These are phyloP conservation scores for Larimichthys polyactis DNA, from an alignment of 2,113 vertebrate species.

Conservation along the genomic window DNA sequence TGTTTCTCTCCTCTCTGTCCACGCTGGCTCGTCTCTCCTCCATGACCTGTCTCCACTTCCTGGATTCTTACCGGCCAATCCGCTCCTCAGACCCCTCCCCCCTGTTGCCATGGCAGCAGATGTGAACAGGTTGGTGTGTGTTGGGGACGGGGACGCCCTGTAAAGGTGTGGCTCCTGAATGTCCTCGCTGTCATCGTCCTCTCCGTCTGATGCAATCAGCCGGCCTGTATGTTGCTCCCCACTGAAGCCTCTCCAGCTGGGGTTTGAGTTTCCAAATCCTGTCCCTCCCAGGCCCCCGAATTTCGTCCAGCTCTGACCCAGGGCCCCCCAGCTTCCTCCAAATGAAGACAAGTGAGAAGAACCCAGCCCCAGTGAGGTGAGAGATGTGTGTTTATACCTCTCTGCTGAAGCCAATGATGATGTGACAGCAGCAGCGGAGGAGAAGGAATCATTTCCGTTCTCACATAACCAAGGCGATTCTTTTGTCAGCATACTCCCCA, in stretches of 20 bases:
- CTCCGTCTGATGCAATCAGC: slow-evolving; percentile 62
- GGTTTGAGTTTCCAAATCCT: slow-evolving; percentile 62
- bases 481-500: slow-evolving; percentile 54
- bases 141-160: slow-evolving; percentile 63
- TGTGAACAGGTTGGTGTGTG: slow-evolving; percentile 94
- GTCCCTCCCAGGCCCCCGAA: slow-evolving; percentile 55
- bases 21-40: slow-evolving; percentile 85
- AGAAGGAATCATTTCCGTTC: slow-evolving; percentile 64
- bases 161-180: slow-evolving; percentile 53
- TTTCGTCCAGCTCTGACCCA: slow-evolving; percentile 72
- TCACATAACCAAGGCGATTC: slow-evolving; percentile 74
- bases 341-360: slow-evolving; percentile 81
- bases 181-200: slow-evolving; percentile 74
- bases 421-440: slow-evolving; percentile 40
- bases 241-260: slow-evolving; percentile 59
- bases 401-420: slow-evolving; percentile 62
- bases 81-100: slow-evolving; percentile 63
- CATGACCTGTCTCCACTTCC: slow-evolving; percentile 78
- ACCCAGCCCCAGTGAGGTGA: slow-evolving; percentile 76
- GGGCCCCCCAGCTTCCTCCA: slow-evolving; percentile 78
- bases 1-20: slow-evolving; percentile 86
- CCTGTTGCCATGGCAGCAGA: slow-evolving; percentile 86
- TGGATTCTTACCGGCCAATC: slow-evolving; percentile 48
- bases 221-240: slow-evolving; percentile 42
- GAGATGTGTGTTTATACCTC: slow-evolving; percentile 76